Evolutionary conservation across 2,888 invertebrate species (phyloP).

Genomic region (Metalampra italica): DNA sequence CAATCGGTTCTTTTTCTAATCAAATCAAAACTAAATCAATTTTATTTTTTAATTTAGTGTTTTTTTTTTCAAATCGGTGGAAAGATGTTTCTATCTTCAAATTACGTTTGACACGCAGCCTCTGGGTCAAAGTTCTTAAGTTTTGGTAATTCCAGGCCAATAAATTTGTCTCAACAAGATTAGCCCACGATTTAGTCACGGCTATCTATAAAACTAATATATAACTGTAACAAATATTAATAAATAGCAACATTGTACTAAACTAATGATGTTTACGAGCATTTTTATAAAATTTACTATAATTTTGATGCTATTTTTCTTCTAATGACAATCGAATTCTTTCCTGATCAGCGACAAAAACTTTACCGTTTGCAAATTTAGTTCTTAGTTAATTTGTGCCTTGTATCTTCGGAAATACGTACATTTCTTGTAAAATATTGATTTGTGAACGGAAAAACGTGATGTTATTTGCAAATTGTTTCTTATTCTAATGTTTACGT

Average conservation of each 20-base stretch:
- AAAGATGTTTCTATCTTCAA: background rate
- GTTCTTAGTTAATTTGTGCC: slow-evolving; percentile 10
- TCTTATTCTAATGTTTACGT: slow-evolving; percentile 49
- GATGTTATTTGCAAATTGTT: slow-evolving; percentile 36
- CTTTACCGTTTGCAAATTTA: slow-evolving; percentile 2
- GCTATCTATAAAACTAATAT: slow-evolving; percentile 7
- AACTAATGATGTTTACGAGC: slow-evolving; percentile 9
- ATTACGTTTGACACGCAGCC: background rate
- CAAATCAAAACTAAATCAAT: no score
- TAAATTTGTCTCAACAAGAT: slow-evolving; percentile 8
- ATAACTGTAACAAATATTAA: slow-evolving; percentile 10
- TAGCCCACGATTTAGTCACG: slow-evolving; percentile 3
- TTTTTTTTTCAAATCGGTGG: no score
- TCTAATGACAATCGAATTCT: slow-evolving; percentile 29
- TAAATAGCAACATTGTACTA: slow-evolving; percentile 8
- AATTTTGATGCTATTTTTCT: slow-evolving; percentile 21
- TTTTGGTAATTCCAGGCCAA: background rate
- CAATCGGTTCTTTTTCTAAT: no score
- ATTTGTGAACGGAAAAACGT: slow-evolving; percentile 5
- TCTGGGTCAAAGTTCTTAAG: background rate
- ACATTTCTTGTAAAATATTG: slow-evolving; percentile 1
- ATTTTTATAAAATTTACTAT: slow-evolving; percentile 28
- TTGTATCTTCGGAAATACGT: slow-evolving; percentile 8
- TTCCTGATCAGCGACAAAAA: slow-evolving; percentile 1
- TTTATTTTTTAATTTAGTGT: no score